phyloP scores from a whole-genome alignment of 2,797 vertebrate species.

The Cossypha niveicapilla region DNA sequence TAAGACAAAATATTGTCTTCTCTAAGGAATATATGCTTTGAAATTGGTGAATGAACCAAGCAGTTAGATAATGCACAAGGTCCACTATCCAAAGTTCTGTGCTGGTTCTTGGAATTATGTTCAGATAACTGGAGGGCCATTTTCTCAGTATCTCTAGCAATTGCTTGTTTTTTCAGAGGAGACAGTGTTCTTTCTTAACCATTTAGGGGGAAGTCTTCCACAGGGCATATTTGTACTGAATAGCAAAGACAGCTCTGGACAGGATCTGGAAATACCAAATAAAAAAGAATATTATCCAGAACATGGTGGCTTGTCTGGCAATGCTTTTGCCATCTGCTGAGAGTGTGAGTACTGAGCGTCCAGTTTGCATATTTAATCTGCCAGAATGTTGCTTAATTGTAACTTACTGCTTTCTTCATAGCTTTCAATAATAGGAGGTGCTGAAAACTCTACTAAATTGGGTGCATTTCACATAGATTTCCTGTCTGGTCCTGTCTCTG shows the following conservation, averaged over 20 bases:
- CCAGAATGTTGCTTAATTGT: neutral
- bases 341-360: neutral
- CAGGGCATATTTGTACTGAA: neutral
- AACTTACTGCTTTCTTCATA: neutral
- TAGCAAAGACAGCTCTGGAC: neutral
- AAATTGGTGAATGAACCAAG: neutral
- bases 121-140: neutral
- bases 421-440: neutral
- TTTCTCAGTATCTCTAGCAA: neutral
- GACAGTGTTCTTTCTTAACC: neutral
- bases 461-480: neutral
- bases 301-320: neutral
- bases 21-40: neutral
- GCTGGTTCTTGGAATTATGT: neutral
- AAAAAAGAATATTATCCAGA: neutral
- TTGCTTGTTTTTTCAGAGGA: neutral
- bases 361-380: neutral
- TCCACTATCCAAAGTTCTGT: neutral
- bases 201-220: neutral
- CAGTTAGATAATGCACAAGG: neutral
- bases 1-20: neutral
- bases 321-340: neutral
- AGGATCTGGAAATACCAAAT: neutral
- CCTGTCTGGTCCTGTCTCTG: neutral
- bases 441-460: neutral